phyloP scores from a whole-genome alignment of 2,797 vertebrate genomes.

The Acrocephalus scirpaceus region DNA sequence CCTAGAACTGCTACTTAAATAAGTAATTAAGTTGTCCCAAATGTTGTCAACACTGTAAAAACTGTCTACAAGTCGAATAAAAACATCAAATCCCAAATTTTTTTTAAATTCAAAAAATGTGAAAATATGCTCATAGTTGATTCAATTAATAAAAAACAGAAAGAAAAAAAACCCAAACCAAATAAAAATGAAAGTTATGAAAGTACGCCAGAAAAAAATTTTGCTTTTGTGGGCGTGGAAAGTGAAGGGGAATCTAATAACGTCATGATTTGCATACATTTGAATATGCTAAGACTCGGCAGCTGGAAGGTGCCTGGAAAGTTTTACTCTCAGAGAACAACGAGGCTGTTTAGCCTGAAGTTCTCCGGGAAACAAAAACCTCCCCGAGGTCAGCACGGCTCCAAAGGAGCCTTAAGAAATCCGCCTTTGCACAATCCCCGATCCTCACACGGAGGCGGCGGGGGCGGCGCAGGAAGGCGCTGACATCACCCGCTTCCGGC shows the following conservation, averaged over 20 bases:
- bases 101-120: accelerated
- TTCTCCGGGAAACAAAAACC: not conserved
- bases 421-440: not conserved
- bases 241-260: accelerated
- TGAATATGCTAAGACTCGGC: accelerated
- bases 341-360: accelerated
- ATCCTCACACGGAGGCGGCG: not conserved
- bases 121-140: accelerated
- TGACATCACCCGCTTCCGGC: slow-evolving; percentile 50
- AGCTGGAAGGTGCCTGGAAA: accelerated
- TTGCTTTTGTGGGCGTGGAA: not conserved
- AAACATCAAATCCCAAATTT: accelerated
- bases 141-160: not conserved
- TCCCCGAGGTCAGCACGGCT: accelerated
- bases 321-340: accelerated
- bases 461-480: not conserved
- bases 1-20: accelerated
- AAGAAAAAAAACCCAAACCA: accelerated
- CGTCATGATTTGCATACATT: not conserved
- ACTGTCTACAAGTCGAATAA: accelerated
- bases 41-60: accelerated
- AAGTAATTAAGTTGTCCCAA: not conserved
- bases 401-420: accelerated
- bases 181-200: accelerated
- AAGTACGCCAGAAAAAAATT: accelerated